Evolutionary conservation across 1,140 invertebrate genomes (phyloP).

Genomic region (Octopus bimaculoides): DNA sequence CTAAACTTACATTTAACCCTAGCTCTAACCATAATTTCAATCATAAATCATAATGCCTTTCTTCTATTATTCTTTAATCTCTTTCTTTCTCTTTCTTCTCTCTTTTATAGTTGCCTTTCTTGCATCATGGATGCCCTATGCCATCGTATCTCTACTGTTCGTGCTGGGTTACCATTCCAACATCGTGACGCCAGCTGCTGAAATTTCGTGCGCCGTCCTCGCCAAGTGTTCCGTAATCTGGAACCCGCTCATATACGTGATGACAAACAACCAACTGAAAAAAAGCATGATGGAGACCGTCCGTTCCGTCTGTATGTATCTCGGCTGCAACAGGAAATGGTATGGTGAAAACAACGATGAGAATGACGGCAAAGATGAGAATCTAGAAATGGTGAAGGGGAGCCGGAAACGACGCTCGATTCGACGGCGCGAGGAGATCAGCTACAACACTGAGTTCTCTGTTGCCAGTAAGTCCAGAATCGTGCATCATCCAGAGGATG

Average conservation of each 20-base stretch:
- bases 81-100: neutral
- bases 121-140: constrained; percentile 35
- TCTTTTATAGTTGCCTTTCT: constrained; percentile 27
- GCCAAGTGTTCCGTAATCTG: constrained; percentile 35
- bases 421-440: neutral
- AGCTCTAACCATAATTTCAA: too few relatives aligned
- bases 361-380: neutral
- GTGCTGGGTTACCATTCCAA: constrained; percentile 25
- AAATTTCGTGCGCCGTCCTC: constrained; percentile 27
- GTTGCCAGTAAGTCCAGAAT: neutral
- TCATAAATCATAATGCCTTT: too few relatives aligned
- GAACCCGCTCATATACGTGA: constrained; percentile 40
- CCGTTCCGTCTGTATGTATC: neutral
- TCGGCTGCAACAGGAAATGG: neutral
- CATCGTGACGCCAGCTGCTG: constrained; percentile 20
- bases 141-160: constrained; percentile 26
- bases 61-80: neutral
- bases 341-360: neutral
- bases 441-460: neutral
- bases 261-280: constrained; percentile 37
- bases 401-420: neutral
- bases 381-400: neutral
- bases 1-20: too few relatives aligned
- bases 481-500: neutral
- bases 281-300: neutral